phyloP scores from a whole-genome alignment of 2,113 vertebrate species.

The Pteropus alecto region DNA sequence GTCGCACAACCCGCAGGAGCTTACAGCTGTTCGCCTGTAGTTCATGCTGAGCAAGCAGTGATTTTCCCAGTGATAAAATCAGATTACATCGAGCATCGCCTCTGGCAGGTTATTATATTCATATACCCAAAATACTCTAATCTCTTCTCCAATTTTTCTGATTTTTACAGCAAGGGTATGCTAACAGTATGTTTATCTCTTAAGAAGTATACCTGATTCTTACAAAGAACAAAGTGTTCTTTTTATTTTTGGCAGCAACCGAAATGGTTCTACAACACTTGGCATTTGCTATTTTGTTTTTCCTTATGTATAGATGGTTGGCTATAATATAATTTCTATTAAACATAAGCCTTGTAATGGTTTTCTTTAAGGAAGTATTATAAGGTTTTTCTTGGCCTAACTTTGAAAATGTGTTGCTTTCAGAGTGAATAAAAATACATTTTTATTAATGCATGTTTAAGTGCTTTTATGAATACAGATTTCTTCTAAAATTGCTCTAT shows the following conservation, averaged over 20 bases:
- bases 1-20: background rate
- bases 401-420: constrained; percentile 10
- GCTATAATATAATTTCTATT: background rate
- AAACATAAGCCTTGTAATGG: background rate
- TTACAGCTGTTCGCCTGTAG: background rate
- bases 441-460: background rate
- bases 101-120: background rate
- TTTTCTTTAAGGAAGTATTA: background rate
- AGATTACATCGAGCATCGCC: background rate
- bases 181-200: background rate
- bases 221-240: background rate
- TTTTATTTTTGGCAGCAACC: background rate
- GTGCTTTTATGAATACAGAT: background rate
- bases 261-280: background rate
- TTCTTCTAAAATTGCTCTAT: background rate
- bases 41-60: background rate
- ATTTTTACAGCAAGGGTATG: background rate
- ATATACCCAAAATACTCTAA: background rate
- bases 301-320: background rate
- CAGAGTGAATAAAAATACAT: background rate
- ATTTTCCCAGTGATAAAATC: background rate
- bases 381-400: background rate
- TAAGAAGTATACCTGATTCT: background rate
- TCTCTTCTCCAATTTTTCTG: background rate
- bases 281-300: background rate